Conservation (phyloP, 2,113 vertebrate species). For the Myanophis thanlyinensis region DNA sequence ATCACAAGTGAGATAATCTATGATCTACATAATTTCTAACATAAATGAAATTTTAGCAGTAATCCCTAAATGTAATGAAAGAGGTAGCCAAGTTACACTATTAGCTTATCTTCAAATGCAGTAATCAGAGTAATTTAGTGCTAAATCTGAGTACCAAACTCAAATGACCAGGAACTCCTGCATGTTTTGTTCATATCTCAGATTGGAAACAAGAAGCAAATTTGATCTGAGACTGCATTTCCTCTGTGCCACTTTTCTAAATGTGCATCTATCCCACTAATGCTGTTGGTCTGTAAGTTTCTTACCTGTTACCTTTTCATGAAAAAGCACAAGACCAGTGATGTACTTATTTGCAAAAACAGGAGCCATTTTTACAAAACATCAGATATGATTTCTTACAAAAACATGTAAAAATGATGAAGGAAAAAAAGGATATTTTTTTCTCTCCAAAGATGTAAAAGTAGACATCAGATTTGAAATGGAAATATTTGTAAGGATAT, state of each 20-base stretch:
- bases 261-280: not conserved
- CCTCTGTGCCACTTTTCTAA: not conserved
- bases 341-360: not conserved
- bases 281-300: not conserved
- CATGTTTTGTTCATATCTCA: not conserved
- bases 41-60: conserved; percentile 29
- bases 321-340: not conserved
- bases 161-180: not conserved
- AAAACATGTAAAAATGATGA: not conserved
- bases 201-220: not conserved
- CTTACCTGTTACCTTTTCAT: not conserved
- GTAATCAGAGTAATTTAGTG: not conserved
- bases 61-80: not conserved
- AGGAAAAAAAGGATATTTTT: not conserved
- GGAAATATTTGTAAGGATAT: not conserved
- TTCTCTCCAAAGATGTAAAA: not conserved
- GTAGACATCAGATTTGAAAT: not conserved
- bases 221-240: not conserved
- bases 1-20: conserved; percentile 18
- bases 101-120: not conserved
- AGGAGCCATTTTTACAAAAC: not conserved
- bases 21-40: conserved; percentile 18
- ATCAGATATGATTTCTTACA: not conserved
- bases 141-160: not conserved
- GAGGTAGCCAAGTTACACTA: not conserved